These are phyloP conservation scores for Triops cancriformis DNA, from an alignment of 1,140 invertebrate species.

Conservation along the genomic window DNA sequence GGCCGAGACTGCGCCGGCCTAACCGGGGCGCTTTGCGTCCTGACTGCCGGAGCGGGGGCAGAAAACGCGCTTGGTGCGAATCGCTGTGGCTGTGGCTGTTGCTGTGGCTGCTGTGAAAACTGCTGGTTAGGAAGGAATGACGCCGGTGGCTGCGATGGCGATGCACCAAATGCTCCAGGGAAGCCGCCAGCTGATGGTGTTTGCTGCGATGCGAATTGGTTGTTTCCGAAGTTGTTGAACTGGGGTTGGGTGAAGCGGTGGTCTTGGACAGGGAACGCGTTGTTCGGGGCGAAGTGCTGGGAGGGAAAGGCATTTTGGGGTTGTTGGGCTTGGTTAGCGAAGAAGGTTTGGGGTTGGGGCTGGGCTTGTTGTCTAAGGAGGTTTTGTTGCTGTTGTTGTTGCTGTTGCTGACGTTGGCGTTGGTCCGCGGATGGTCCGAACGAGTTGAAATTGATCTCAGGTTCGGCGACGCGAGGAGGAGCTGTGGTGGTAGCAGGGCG, in stretches of 20 bases:
- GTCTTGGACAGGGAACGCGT: slow-evolving; percentile 8
- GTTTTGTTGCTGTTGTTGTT: slow-evolving; percentile 18
- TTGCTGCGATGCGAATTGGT: slow-evolving; percentile 42
- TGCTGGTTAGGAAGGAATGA: slow-evolving; percentile 24
- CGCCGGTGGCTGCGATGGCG: not conserved
- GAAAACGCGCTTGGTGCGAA: slow-evolving; percentile 18
- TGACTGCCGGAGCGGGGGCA: slow-evolving; percentile 29
- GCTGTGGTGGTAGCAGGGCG: slow-evolving; percentile 31
- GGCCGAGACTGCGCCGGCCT: slow-evolving; percentile 22
- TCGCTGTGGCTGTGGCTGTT: slow-evolving; percentile 27
- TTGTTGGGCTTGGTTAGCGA: slow-evolving; percentile 20
- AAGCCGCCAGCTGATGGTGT: slow-evolving; percentile 54
- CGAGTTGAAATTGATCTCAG: slow-evolving; percentile 27
- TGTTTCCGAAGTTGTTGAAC: not conserved
- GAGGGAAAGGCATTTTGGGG: slow-evolving; percentile 15
- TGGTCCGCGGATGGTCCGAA: slow-evolving; percentile 27
- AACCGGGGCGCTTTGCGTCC: slow-evolving; percentile 33
- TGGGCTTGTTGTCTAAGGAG: slow-evolving; percentile 15
- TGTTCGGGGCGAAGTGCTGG: not conserved
- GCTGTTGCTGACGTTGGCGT: slow-evolving; percentile 21
- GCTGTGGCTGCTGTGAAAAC: slow-evolving; percentile 23
- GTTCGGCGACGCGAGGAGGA: slow-evolving; percentile 6
- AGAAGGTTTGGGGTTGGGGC: slow-evolving; percentile 15
- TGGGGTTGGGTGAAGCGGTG: not conserved
- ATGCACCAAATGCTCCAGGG: slow-evolving; percentile 9